Conservation (phyloP, 1,140 invertebrate species). For the Teleogryllus occipitalis region DNA sequence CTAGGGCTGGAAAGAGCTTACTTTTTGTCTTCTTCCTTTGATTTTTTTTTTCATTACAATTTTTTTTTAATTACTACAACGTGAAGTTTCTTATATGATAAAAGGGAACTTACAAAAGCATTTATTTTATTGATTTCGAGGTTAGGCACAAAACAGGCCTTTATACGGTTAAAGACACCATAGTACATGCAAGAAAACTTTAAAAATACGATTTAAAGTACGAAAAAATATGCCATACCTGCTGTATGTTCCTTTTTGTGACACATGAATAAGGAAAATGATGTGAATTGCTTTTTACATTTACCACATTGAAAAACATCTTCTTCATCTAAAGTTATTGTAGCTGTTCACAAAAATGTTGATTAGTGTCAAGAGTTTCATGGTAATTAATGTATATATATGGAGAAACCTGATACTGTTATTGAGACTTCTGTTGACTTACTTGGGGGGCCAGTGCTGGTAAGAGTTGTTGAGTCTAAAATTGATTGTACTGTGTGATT, state of each 20-base stretch:
- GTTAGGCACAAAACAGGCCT: too few species aligned
- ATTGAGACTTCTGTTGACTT: background rate
- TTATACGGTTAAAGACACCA: too few species aligned
- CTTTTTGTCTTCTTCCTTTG: too few species aligned
- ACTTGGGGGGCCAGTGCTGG: conserved; percentile 18
- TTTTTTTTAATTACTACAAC: too few species aligned
- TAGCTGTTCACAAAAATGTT: conserved; percentile 23
- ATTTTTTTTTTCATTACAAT: too few species aligned
- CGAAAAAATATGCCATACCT: background rate
- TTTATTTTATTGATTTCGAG: too few species aligned
- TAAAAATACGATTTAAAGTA: too few species aligned
- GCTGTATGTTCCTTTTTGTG: conserved; percentile 46
- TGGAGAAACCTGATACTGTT: too few species aligned
- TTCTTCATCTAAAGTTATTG: conserved; percentile 44
- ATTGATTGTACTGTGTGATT: conserved; percentile 38
- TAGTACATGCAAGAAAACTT: too few species aligned
- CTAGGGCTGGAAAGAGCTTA: background rate
- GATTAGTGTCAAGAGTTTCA: background rate
- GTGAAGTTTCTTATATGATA: too few species aligned
- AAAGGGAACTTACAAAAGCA: too few species aligned
- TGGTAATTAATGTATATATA: too few species aligned
- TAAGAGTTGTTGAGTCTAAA: conserved; percentile 35
- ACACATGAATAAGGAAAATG: conserved; percentile 44
- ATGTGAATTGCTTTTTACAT: conserved; percentile 56
- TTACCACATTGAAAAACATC: conserved; percentile 61